A percentile compares a stretch with the other conserved stretches of the same genome.
phyloP scores from a whole-genome alignment of 2,797 vertebrate species.

The Cossypha dichroa region DNA sequence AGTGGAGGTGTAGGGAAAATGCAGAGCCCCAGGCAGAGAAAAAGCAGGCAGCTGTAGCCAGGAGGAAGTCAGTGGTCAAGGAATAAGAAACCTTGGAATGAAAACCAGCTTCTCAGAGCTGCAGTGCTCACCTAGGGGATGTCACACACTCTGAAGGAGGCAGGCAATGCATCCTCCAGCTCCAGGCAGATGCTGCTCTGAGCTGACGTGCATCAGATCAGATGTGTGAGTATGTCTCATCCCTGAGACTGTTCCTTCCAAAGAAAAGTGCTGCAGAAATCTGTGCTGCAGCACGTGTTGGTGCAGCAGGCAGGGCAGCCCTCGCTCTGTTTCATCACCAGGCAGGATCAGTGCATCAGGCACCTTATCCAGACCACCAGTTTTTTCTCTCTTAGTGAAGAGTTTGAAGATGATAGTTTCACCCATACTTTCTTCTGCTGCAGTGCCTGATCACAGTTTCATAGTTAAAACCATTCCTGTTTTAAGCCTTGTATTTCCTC shows the following conservation, averaged over 20 bases:
- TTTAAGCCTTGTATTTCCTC: constrained; percentile 5
- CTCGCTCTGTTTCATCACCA: fast-evolving
- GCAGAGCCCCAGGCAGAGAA: not conserved
- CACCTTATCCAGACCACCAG: not conserved
- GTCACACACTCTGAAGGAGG: not conserved
- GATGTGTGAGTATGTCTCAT: constrained; percentile 29
- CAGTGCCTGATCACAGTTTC: not conserved
- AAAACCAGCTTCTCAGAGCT: not conserved
- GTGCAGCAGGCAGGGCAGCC: not conserved
- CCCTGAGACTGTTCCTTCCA: not conserved
- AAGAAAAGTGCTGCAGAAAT: not conserved
- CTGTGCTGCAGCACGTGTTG: not conserved
- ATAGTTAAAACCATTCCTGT: not conserved
- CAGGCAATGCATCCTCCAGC: not conserved
- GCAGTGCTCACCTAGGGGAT: not conserved
- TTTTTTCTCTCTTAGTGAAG: not conserved
- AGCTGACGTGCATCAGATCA: not conserved
- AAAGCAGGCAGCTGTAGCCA: not conserved
- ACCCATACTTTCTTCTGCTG: not conserved
- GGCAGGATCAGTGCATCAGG: not conserved
- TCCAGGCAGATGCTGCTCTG: constrained; percentile 6
- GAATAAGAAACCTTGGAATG: not conserved
- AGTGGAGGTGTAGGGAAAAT: not conserved
- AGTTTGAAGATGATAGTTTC: not conserved
- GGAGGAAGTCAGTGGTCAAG: not conserved